These are phyloP conservation scores for Ypsolopha scabrella DNA, from an alignment of 2,888 invertebrate genomes.

Conservation along the genomic window DNA sequence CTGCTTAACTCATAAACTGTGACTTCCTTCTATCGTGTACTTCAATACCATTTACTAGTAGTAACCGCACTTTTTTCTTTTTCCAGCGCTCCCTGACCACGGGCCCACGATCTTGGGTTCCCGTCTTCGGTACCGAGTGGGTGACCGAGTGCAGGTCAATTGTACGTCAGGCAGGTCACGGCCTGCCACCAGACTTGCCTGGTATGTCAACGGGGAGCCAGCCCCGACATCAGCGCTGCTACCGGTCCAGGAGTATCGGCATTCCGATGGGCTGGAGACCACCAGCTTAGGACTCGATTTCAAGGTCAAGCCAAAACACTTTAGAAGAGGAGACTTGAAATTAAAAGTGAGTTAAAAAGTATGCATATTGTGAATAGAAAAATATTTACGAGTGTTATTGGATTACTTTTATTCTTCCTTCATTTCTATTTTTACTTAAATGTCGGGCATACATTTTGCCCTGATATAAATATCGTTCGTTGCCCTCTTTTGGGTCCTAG, in stretches of 20 bases:
- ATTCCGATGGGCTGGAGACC: slow-evolving; percentile 78
- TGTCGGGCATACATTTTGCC: too few species aligned
- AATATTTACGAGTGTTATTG: background rate
- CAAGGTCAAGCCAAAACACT: slow-evolving; percentile 83
- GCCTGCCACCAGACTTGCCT: slow-evolving; percentile 84
- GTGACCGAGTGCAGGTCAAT: slow-evolving; percentile 85
- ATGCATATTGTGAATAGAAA: background rate
- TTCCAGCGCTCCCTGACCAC: slow-evolving; percentile 79
- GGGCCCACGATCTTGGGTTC: slow-evolving; percentile 88
- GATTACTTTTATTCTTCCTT: background rate
- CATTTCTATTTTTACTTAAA: background rate
- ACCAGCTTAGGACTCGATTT: slow-evolving; percentile 84
- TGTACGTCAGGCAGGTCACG: slow-evolving; percentile 87
- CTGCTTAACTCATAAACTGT: too few species aligned
- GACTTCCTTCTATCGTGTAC: too few species aligned
- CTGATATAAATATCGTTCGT: too few species aligned
- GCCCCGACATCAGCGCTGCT: slow-evolving; percentile 66
- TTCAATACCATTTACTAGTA: too few species aligned
- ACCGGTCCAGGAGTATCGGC: slow-evolving; percentile 57
- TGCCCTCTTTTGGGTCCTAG: too few species aligned
- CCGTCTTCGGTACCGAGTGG: slow-evolving; percentile 83
- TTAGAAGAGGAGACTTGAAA: slow-evolving; percentile 87
- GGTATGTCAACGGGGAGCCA: slow-evolving; percentile 90
- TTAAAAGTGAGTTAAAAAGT: slow-evolving; percentile 70
- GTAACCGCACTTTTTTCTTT: background rate